These are phyloP conservation scores for Phainopepla nitens DNA, from an alignment of 2,113 vertebrate genomes.

Conservation along the genomic window DNA sequence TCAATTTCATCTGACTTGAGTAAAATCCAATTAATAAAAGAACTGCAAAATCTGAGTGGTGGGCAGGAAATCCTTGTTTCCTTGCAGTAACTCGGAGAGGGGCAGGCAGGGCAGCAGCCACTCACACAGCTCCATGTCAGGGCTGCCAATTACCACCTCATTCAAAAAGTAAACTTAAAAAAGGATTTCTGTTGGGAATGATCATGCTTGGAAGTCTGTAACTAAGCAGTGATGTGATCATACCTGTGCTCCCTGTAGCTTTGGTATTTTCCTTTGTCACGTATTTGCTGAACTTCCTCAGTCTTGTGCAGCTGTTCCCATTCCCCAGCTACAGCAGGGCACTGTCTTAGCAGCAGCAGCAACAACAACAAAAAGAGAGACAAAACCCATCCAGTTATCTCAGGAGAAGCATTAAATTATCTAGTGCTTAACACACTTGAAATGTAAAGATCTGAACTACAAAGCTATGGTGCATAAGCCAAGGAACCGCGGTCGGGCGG, in stretches of 20 bases:
- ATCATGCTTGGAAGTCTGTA: neutral
- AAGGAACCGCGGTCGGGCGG: fast-evolving
- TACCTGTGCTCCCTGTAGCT: neutral
- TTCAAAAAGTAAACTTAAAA: neutral
- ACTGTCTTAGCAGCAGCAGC: neutral
- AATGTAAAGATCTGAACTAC: neutral
- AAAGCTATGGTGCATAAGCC: fast-evolving
- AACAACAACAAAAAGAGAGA: neutral
- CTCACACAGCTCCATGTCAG: neutral
- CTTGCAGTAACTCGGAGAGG: neutral
- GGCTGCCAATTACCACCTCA: neutral
- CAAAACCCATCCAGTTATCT: neutral
- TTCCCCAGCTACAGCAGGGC: neutral
- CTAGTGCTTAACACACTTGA: neutral
- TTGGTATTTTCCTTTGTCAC: neutral
- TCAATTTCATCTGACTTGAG: neutral
- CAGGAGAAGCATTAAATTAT: neutral
- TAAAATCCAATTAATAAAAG: neutral
- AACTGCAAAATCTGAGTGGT: neutral
- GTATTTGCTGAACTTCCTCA: neutral
- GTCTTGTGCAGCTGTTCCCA: neutral
- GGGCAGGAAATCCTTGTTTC: neutral
- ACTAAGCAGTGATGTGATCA: neutral
- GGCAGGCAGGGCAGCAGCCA: neutral
- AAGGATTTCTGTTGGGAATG: neutral